Percentiles rank a stretch among this genome's conserved stretches.
phyloP scores from a whole-genome alignment of 2,888 invertebrate species.

The Nemapogon koenigi region DNA sequence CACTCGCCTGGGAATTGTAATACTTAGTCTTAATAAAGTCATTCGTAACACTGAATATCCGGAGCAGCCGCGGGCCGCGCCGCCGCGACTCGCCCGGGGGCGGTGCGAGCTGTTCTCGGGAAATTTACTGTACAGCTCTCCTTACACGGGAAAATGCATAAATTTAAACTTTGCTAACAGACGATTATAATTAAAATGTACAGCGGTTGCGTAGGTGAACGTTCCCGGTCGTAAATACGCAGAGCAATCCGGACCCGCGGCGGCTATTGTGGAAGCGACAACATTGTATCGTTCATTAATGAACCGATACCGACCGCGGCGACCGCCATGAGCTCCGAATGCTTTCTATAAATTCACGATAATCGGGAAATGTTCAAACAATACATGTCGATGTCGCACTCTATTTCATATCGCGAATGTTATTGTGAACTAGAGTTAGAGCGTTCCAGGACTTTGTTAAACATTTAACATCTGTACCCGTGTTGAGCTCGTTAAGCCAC shows the following conservation, averaged over 20 bases:
- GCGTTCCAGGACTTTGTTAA: too few species aligned
- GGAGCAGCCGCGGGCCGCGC: constrained; percentile 36
- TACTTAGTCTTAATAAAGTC: constrained; percentile 60
- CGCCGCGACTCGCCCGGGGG: constrained; percentile 33
- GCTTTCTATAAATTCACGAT: constrained; percentile 41
- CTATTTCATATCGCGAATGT: too few species aligned
- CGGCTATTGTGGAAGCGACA: constrained; percentile 34
- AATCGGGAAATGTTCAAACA: constrained; percentile 19
- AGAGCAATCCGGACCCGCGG: constrained; percentile 33
- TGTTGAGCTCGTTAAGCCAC: too few species aligned
- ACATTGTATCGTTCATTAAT: constrained; percentile 48
- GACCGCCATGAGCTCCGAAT: constrained; percentile 35
- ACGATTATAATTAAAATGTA: background rate
- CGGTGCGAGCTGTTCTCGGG: constrained; percentile 25
- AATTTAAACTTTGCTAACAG: background rate
- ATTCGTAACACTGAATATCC: constrained; percentile 53
- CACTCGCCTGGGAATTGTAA: constrained; percentile 54
- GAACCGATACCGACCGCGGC: constrained; percentile 41
- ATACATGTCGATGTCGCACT: constrained; percentile 48
- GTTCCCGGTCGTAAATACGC: background rate
- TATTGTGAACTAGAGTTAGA: too few species aligned
- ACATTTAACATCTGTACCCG: too few species aligned
- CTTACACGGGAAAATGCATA: constrained; percentile 4
- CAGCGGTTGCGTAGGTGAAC: background rate
- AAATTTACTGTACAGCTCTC: constrained; percentile 36